Evolutionary conservation across 2,888 invertebrate genomes (phyloP).

Genomic region (Diaprepes abbreviatus): DNA sequence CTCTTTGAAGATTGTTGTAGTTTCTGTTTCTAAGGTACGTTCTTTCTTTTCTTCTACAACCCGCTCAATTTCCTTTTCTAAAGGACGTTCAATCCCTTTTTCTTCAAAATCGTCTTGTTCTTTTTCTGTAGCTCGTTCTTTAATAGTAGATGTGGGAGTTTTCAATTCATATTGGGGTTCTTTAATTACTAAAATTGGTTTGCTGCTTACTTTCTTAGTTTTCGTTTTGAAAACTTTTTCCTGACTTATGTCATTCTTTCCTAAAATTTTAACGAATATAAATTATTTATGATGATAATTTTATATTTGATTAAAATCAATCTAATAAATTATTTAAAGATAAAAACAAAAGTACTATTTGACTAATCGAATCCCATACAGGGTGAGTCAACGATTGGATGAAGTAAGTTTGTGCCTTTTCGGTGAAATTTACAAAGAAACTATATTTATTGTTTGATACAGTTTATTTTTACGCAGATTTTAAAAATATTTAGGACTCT

Average conservation of each 20-base stretch:
- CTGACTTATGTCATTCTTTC: constrained; percentile 37
- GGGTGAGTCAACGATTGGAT: too few relatives aligned
- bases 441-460: too few relatives aligned
- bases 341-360: too few relatives aligned
- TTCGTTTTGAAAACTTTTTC: constrained; percentile 27
- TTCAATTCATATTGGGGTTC: constrained; percentile 22
- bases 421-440: too few relatives aligned
- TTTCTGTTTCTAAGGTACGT: background rate
- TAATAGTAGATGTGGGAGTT: constrained; percentile 2
- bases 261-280: constrained; percentile 23
- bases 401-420: too few relatives aligned
- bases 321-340: too few relatives aligned
- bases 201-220: constrained; percentile 12
- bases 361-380: too few relatives aligned
- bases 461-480: too few relatives aligned
- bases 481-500: too few relatives aligned
- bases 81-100: background rate
- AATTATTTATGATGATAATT: too few relatives aligned
- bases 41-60: background rate
- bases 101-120: background rate
- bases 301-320: too few relatives aligned
- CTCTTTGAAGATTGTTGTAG: constrained; percentile 1
- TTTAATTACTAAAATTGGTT: constrained; percentile 26
- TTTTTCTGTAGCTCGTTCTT: constrained; percentile 1
- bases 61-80: background rate